Conservation (phyloP, 2,797 vertebrate species). For the Adrianichthys oophorus region DNA sequence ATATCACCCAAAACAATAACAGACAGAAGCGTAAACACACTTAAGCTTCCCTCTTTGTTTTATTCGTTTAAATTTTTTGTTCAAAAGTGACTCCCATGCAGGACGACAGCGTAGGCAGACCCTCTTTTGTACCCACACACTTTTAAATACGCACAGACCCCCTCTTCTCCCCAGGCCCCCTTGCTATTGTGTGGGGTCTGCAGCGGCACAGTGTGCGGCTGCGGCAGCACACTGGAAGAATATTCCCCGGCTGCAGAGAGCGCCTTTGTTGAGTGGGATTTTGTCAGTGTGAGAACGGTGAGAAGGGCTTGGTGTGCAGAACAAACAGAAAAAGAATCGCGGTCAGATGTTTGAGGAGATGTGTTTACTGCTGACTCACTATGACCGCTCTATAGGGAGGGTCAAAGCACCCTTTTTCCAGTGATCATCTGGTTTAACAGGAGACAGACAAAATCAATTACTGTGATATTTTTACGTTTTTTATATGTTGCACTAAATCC, state of each 20-base stretch:
- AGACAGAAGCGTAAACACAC: slow-evolving; percentile 35
- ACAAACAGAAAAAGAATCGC: slow-evolving; percentile 21
- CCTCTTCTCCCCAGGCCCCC: slow-evolving; percentile 14
- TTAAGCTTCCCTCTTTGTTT: slow-evolving; percentile 34
- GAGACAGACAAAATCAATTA: too few species aligned
- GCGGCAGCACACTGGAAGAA: slow-evolving; percentile 38
- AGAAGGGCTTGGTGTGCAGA: slow-evolving; percentile 37
- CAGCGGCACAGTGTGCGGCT: slow-evolving; percentile 41
- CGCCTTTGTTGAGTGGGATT: slow-evolving; percentile 70
- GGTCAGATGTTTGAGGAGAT: slow-evolving; percentile 4
- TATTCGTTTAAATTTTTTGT: slow-evolving; percentile 21
- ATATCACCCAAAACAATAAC: slow-evolving; percentile 47
- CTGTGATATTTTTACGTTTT: too few species aligned
- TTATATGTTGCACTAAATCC: too few species aligned
- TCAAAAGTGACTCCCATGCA: slow-evolving; percentile 34
- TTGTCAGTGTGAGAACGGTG: slow-evolving; percentile 56
- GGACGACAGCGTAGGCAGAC: slow-evolving; percentile 20
- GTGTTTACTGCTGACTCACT: neutral
- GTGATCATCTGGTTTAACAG: too few species aligned
- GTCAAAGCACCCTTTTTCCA: neutral
- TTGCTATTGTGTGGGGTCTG: slow-evolving; percentile 62
- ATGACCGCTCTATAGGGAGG: neutral
- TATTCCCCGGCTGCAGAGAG: slow-evolving; percentile 29
- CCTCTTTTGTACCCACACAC: neutral
- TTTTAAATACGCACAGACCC: slow-evolving; percentile 10